These are phyloP conservation scores for Lycaena phlaeas DNA, from an alignment of 2,888 invertebrate species.

Conservation along the genomic window DNA sequence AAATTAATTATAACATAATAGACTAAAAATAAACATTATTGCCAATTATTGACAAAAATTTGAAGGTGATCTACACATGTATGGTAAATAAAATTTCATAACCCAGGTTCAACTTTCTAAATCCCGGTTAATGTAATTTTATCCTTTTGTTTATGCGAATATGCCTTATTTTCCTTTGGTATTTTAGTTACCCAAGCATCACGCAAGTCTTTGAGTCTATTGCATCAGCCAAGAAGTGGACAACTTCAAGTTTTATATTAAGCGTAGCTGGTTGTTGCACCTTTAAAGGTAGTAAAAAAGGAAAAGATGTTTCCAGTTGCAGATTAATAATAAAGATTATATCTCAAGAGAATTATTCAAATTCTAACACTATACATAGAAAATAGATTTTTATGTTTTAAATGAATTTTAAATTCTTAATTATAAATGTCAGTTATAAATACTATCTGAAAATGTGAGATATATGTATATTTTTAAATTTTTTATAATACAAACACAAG, in stretches of 20 bases:
- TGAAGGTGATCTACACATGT: slow-evolving; percentile 5
- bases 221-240: slow-evolving; percentile 58
- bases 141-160: slow-evolving; percentile 3
- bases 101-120: slow-evolving; percentile 4
- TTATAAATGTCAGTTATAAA: too few species aligned
- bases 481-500: too few species aligned
- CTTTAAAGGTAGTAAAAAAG: slow-evolving; percentile 26
- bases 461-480: too few species aligned
- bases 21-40: neutral
- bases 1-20: neutral
- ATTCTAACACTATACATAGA: too few species aligned
- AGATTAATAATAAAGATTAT: neutral
- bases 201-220: slow-evolving; percentile 47
- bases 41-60: slow-evolving; percentile 1
- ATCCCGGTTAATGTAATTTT: neutral
- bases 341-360: neutral
- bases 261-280: slow-evolving; percentile 36
- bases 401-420: too few species aligned
- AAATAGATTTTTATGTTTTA: too few species aligned
- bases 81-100: slow-evolving; percentile 2
- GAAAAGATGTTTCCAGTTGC: slow-evolving; percentile 21
- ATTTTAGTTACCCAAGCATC: slow-evolving; percentile 35
- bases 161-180: slow-evolving; percentile 7
- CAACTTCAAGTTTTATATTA: slow-evolving; percentile 41
- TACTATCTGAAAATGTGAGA: too few species aligned